phyloP scores from a whole-genome alignment of 2,113 vertebrate species.

The Nanorana parkeri region DNA sequence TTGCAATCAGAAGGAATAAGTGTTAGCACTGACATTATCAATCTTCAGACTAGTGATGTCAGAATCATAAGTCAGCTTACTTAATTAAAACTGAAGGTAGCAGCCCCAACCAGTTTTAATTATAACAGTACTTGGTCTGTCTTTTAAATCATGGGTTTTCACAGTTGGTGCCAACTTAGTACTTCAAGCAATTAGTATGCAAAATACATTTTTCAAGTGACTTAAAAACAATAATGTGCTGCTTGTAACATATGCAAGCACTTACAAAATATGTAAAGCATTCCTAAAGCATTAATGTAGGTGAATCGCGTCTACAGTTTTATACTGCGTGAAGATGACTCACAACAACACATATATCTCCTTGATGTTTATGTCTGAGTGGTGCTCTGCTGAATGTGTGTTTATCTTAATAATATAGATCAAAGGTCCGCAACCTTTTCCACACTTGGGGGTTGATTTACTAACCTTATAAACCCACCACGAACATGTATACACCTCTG shows the following conservation, averaged over 20 bases:
- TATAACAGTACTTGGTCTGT: neutral
- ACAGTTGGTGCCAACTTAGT: neutral
- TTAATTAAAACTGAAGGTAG: constrained; percentile 10
- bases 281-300: neutral
- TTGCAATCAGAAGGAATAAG: neutral
- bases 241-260: neutral
- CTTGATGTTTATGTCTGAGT: no score
- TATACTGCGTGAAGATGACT: neutral
- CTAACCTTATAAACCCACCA: no score
- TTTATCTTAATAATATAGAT: no score
- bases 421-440: no score
- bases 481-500: no score
- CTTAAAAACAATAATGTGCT: neutral
- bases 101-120: neutral
- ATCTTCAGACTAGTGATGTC: neutral
- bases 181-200: neutral
- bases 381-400: no score
- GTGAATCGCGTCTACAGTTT: neutral
- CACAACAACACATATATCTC: no score
- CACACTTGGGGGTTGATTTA: no score
- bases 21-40: neutral
- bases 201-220: neutral
- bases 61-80: constrained; percentile 17
- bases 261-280: neutral
- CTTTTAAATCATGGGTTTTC: neutral